Conservation (phyloP, 1,140 invertebrate genomes). For the silkworm (Bombyx mori) region DNA sequence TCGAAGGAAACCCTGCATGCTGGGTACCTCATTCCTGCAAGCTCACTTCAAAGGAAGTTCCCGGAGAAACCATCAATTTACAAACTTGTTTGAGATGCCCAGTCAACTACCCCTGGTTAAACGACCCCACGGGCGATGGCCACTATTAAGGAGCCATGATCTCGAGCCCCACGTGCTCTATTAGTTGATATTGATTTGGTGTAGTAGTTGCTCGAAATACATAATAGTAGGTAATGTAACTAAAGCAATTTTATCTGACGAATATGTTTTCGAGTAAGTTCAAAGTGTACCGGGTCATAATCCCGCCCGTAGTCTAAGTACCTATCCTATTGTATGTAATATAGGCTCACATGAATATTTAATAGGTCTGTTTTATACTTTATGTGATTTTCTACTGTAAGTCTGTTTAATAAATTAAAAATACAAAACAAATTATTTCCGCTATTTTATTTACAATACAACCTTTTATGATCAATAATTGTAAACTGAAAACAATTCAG, state of each 20-base stretch:
- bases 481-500: too few relatives aligned
- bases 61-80: conserved; percentile 92
- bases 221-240: conserved; percentile 39
- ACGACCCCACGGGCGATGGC: conserved; percentile 92
- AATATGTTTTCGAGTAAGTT: conserved; percentile 58
- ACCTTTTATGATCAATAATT: too few relatives aligned
- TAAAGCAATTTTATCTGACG: conserved; percentile 10
- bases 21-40: conserved; percentile 93
- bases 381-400: conserved; percentile 71
- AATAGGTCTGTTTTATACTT: conserved; percentile 70
- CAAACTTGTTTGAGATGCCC: conserved; percentile 94
- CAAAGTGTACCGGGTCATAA: conserved; percentile 68
- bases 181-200: conserved; percentile 56
- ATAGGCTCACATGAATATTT: conserved; percentile 73
- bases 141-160: conserved; percentile 80
- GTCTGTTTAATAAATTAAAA: conserved; percentile 71
- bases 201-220: conserved; percentile 46
- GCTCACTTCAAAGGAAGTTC: conserved; percentile 91
- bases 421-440: conserved; percentile 43
- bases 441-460: not conserved
- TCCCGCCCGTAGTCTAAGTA: conserved; percentile 71
- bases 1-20: conserved; percentile 84
- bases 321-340: conserved; percentile 69
- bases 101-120: conserved; percentile 94
- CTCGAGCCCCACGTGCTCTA: conserved; percentile 53